Percentiles rank a stretch among this genome's conserved stretches.
Conservation (phyloP, 1,140 invertebrate genomes). For the Lepidostoma basale region DNA sequence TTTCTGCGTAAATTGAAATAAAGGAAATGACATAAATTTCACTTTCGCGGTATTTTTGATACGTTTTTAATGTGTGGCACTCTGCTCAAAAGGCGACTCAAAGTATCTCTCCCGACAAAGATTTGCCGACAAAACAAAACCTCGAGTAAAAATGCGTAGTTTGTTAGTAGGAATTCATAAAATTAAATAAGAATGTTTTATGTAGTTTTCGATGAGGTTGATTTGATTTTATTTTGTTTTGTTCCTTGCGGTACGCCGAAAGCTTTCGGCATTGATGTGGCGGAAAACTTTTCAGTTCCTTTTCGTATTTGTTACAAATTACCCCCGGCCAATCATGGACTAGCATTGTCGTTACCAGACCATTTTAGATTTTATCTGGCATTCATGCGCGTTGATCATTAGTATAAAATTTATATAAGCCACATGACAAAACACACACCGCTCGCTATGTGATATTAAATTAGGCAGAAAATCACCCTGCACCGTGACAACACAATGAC, state of each 20-base stretch:
- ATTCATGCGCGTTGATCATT: slow-evolving; percentile 26
- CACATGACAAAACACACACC: slow-evolving; percentile 25
- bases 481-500: slow-evolving; percentile 26
- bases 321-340: slow-evolving; percentile 18
- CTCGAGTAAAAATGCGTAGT: too few relatives aligned
- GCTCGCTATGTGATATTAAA: slow-evolving; percentile 22
- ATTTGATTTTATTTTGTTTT: neutral
- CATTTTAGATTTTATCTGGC: slow-evolving; percentile 32
- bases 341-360: slow-evolving; percentile 28
- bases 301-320: slow-evolving; percentile 26
- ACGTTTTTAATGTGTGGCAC: slow-evolving; percentile 23
- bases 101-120: too few relatives aligned
- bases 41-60: slow-evolving; percentile 7
- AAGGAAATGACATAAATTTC: slow-evolving; percentile 11
- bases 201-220: neutral
- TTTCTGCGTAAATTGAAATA: neutral
- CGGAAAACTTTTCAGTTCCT: slow-evolving; percentile 33
- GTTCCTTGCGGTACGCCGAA: neutral
- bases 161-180: too few relatives aligned
- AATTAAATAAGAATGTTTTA: too few relatives aligned
- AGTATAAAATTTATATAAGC: slow-evolving; percentile 32
- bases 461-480: slow-evolving; percentile 32
- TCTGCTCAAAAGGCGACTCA: slow-evolving; percentile 5
- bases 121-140: too few relatives aligned
- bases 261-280: slow-evolving; percentile 26